Evolutionary conservation across 2,888 invertebrate genomes (phyloP).

Genomic region (Andrena bucephala): DNA sequence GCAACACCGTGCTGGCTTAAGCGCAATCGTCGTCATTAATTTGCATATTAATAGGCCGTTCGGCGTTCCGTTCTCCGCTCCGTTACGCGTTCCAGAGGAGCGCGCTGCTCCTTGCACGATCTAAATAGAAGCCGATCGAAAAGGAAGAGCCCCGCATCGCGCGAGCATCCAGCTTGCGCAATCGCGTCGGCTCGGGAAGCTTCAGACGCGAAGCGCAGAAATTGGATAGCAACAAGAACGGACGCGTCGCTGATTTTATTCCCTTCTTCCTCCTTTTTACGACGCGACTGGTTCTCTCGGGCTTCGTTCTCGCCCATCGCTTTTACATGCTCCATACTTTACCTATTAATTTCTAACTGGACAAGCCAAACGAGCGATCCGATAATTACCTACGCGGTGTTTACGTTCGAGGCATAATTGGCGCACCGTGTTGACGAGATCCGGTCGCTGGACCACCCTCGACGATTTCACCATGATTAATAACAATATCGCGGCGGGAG

Average conservation of each 20-base stretch:
- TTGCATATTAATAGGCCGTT: slow-evolving; percentile 61
- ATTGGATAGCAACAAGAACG: background rate
- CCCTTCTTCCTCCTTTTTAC: background rate
- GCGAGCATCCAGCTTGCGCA: slow-evolving; percentile 29
- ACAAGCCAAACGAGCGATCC: slow-evolving; percentile 4
- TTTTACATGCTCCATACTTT: background rate
- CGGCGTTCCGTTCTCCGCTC: slow-evolving; percentile 25
- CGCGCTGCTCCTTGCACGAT: slow-evolving; percentile 9
- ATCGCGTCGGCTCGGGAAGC: slow-evolving; percentile 26
- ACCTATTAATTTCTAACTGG: slow-evolving; percentile 6
- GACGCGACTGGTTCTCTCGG: background rate
- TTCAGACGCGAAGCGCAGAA: slow-evolving; percentile 1
- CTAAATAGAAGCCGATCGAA: slow-evolving; percentile 10
- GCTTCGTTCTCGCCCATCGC: background rate
- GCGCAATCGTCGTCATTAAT: slow-evolving; percentile 60
- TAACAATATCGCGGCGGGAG: slow-evolving; percentile 40
- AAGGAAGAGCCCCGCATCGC: slow-evolving; percentile 15
- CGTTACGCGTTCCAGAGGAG: slow-evolving; percentile 21
- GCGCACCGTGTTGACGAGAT: slow-evolving; percentile 26
- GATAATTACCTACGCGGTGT: slow-evolving; percentile 16
- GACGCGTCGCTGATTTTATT: background rate
- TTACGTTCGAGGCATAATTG: slow-evolving; percentile 50
- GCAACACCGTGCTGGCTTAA: slow-evolving; percentile 24
- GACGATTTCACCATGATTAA: slow-evolving; percentile 66
- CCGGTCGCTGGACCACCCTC: slow-evolving; percentile 60